Conservation (phyloP, 2,888 invertebrate species). For the Petrolisthes manimaculis region DNA sequence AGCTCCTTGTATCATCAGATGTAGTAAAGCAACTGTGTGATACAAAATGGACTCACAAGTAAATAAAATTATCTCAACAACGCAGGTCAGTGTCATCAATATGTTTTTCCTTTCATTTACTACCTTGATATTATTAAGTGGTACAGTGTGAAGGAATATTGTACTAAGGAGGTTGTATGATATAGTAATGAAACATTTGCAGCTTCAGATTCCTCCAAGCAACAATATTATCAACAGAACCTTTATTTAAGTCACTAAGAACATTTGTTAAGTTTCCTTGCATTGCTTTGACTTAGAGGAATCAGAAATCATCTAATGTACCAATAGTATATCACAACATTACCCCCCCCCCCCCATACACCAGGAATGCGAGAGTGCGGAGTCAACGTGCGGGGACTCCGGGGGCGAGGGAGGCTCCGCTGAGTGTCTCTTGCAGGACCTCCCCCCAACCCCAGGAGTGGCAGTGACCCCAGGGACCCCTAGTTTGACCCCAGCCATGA, state of each 20-base stretch:
- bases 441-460: neutral
- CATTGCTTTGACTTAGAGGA: neutral
- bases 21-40: too few species aligned
- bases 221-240: neutral
- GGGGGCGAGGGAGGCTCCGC: constrained; percentile 59
- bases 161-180: too few species aligned
- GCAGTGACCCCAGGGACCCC: constrained; percentile 17
- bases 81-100: too few species aligned
- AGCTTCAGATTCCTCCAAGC: too few species aligned
- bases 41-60: too few species aligned
- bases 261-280: neutral
- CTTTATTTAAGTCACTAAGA: neutral
- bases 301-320: too few species aligned
- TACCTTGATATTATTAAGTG: too few species aligned
- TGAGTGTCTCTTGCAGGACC: constrained; percentile 63
- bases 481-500: constrained; percentile 41
- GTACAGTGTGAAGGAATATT: too few species aligned
- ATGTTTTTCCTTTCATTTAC: too few species aligned
- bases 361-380: constrained; percentile 50
- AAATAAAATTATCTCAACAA: too few species aligned
- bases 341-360: neutral
- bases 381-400: constrained; percentile 47
- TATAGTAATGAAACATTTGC: too few species aligned
- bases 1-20: too few species aligned
- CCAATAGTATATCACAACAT: neutral